Conservation (phyloP, 2,797 vertebrate genomes). For the Halcyon smyrnensis region DNA sequence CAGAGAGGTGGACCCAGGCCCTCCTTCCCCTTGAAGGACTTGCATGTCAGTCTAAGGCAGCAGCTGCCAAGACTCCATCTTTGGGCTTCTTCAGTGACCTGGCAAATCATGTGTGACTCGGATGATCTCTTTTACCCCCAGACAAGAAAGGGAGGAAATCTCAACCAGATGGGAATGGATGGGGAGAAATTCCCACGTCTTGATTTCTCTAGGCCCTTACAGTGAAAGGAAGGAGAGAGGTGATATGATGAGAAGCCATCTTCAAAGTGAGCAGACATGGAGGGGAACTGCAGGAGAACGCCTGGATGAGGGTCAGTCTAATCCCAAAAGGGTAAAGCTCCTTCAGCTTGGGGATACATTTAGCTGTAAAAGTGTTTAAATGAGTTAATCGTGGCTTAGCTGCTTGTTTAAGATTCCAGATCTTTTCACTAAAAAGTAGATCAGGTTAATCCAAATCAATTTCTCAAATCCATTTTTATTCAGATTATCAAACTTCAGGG, state of each 20-base stretch:
- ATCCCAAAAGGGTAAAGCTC: background rate
- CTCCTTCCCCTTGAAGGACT: background rate
- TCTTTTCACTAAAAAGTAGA: conserved; percentile 48
- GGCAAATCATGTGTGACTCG: background rate
- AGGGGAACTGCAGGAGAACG: background rate
- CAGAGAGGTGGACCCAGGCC: background rate
- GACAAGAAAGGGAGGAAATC: background rate
- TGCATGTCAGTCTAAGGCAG: background rate
- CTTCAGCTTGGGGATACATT: background rate
- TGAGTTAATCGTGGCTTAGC: conserved; percentile 57
- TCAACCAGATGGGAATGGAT: background rate
- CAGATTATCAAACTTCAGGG: conserved; percentile 43
- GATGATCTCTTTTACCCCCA: background rate
- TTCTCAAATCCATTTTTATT: conserved; percentile 59
- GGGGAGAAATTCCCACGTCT: background rate
- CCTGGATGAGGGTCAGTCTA: background rate
- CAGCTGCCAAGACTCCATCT: background rate
- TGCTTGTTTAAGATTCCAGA: conserved; percentile 39
- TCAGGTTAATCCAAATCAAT: conserved; percentile 63
- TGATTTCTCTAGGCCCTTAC: background rate
- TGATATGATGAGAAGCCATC: background rate
- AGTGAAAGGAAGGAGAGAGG: background rate
- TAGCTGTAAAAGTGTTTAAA: conserved; percentile 48
- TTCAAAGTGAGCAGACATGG: background rate
- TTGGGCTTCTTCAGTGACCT: background rate